These are phyloP conservation scores for Formica aserva DNA, from an alignment of 2,888 invertebrate genomes.

Conservation along the genomic window DNA sequence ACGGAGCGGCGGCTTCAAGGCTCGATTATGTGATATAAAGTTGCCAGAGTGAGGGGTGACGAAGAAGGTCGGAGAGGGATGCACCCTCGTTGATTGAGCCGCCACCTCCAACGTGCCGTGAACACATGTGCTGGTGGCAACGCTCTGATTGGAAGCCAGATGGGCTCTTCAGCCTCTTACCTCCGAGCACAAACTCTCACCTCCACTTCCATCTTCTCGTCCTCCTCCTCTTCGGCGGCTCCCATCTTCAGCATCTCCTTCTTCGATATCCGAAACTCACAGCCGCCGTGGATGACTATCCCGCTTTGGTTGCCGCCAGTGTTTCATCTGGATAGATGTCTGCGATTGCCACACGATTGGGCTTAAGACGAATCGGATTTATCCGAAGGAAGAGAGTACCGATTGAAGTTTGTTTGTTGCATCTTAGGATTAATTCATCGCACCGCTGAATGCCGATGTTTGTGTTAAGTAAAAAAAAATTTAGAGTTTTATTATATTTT, in stretches of 20 bases:
- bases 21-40: conserved; percentile 81
- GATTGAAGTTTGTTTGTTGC: conserved; percentile 24
- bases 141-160: conserved; percentile 83
- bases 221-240: conserved; percentile 36
- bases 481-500: neutral
- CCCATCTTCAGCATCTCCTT: conserved; percentile 33
- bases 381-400: conserved; percentile 17
- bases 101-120: conserved; percentile 78
- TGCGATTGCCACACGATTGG: conserved; percentile 44
- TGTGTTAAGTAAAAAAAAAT: neutral
- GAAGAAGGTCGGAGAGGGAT: conserved; percentile 74
- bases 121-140: conserved; percentile 83
- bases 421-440: conserved; percentile 1
- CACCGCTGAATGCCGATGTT: neutral
- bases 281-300: conserved; percentile 58
- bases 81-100: conserved; percentile 80
- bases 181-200: conserved; percentile 60
- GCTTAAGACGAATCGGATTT: conserved; percentile 56
- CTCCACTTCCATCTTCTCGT: conserved; percentile 14
- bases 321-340: conserved; percentile 57
- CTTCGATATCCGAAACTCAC: conserved; percentile 69
- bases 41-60: conserved; percentile 73
- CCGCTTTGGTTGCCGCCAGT: conserved; percentile 35
- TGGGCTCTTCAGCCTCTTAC: conserved; percentile 81
- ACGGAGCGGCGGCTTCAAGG: conserved; percentile 63